Conservation (phyloP, 2,113 vertebrate species). For the Seriola dumerili region DNA sequence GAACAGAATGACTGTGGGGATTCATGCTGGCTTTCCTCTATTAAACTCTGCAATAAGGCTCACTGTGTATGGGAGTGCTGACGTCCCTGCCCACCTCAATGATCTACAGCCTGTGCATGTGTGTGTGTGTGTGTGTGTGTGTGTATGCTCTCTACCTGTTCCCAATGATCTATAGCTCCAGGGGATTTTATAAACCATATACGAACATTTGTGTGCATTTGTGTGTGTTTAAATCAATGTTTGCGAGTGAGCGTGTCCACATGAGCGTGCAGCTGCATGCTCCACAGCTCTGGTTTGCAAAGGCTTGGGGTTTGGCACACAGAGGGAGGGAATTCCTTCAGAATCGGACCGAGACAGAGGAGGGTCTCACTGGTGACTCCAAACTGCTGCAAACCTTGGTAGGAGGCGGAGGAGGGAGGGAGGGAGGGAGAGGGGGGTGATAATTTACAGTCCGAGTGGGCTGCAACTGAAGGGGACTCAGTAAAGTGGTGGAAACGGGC, state of each 20-base stretch:
- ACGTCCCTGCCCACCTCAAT: slow-evolving; percentile 78
- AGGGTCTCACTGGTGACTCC: slow-evolving; percentile 76
- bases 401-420: background rate
- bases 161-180: slow-evolving; percentile 73
- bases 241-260: slow-evolving; percentile 72
- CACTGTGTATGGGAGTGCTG: slow-evolving; percentile 82
- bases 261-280: slow-evolving; percentile 72
- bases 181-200: slow-evolving; percentile 69
- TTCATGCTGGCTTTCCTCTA: slow-evolving; percentile 84
- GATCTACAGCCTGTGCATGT: slow-evolving; percentile 77
- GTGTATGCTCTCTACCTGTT: slow-evolving; percentile 70
- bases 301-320: slow-evolving; percentile 70
- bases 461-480: slow-evolving; percentile 73
- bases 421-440: slow-evolving; percentile 25
- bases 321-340: slow-evolving; percentile 77
- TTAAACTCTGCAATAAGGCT: slow-evolving; percentile 84
- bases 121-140: slow-evolving; percentile 28
- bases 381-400: slow-evolving; percentile 56
- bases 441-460: slow-evolving; percentile 73
- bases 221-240: slow-evolving; percentile 76
- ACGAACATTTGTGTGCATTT: slow-evolving; percentile 78
- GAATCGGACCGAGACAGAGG: slow-evolving; percentile 71
- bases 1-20: slow-evolving; percentile 84
- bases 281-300: slow-evolving; percentile 45
- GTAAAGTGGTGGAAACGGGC: slow-evolving; percentile 74